phyloP scores from a whole-genome alignment of 2,113 vertebrate species.

The Centropus bengalensis region DNA sequence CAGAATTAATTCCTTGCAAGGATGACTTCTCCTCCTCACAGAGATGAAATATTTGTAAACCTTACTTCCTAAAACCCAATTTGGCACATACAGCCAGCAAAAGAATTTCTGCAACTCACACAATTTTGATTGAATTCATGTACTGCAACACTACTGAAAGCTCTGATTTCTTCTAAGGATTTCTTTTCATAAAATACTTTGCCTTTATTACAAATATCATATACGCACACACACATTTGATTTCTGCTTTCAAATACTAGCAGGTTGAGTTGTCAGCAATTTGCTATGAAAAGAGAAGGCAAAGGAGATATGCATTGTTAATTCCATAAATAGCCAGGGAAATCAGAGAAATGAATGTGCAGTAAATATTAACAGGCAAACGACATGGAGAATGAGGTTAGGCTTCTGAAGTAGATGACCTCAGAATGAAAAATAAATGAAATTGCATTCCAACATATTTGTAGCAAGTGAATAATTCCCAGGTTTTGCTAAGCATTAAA shows the following conservation, averaged over 20 bases:
- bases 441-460: not conserved
- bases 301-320: not conserved
- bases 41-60: not conserved
- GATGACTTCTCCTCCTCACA: not conserved
- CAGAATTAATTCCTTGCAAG: not conserved
- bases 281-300: not conserved
- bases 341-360: not conserved
- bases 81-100: not conserved
- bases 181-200: not conserved
- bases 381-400: not conserved
- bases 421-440: not conserved
- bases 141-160: not conserved
- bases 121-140: not conserved
- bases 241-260: not conserved
- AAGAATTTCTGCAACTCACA: not conserved
- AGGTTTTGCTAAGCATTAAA: not conserved
- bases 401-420: not conserved
- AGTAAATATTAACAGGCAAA: not conserved
- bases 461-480: not conserved
- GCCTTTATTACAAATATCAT: not conserved
- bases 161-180: not conserved
- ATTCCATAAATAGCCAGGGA: not conserved
- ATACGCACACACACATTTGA: not conserved
- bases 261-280: not conserved
- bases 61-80: not conserved